Evolutionary conservation across 2,888 invertebrate species (phyloP).

Genomic region (Prionchulus punctatus): DNA sequence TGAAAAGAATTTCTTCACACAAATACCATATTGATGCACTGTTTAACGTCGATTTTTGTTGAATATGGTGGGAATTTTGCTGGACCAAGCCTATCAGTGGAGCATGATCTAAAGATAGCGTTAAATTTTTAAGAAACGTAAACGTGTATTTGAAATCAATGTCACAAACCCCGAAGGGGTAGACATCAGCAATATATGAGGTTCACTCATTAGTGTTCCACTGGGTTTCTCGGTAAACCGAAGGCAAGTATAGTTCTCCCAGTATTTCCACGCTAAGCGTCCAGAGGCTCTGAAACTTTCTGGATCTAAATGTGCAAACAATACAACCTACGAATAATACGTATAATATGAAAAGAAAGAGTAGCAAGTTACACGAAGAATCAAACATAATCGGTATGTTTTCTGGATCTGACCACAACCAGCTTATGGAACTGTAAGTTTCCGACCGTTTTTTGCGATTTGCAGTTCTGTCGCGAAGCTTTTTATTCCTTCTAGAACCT

Average conservation of each 20-base stretch:
- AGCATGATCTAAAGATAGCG: slow-evolving; percentile 6
- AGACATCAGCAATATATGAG: background rate
- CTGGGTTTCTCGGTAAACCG: background rate
- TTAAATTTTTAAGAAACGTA: background rate
- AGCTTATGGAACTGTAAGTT: slow-evolving; percentile 5
- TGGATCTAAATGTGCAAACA: background rate
- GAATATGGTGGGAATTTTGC: slow-evolving; percentile 6
- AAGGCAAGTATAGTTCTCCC: slow-evolving; percentile 8
- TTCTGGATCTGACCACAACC: slow-evolving; percentile 8
- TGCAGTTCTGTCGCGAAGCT: background rate
- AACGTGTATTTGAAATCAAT: background rate
- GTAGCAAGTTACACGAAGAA: slow-evolving; percentile 4
- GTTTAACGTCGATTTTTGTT: slow-evolving; percentile 6
- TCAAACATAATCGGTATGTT: slow-evolving; percentile 6
- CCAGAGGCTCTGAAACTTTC: background rate
- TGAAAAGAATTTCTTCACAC: too few relatives aligned
- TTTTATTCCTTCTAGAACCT: background rate
- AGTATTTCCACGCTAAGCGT: background rate
- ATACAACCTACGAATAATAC: background rate
- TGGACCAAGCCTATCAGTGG: slow-evolving; percentile 8
- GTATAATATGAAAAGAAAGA: background rate
- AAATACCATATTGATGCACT: slow-evolving; percentile 3
- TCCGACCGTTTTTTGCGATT: slow-evolving; percentile 4
- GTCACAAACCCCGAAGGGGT: background rate
- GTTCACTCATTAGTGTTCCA: background rate